A percentile compares a stretch with the other conserved stretches of the same genome.
Evolutionary conservation across 2,113 vertebrate genomes (phyloP).

Genomic region (Silurus glanis): DNA sequence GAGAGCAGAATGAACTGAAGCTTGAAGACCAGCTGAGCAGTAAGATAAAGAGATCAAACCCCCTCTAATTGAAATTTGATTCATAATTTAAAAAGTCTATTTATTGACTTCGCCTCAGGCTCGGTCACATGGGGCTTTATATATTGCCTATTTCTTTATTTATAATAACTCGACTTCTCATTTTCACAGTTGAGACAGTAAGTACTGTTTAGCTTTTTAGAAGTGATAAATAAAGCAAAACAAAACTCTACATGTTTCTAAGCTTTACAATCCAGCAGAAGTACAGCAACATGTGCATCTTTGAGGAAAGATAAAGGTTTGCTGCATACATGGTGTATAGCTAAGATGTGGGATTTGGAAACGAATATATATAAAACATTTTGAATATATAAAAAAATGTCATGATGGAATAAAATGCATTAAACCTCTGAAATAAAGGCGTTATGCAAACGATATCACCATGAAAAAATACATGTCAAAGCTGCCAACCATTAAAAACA

Average conservation of each 20-base stretch:
- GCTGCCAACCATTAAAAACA: too few species aligned
- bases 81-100: not conserved
- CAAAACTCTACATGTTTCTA: not conserved
- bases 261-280: not conserved
- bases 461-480: too few species aligned
- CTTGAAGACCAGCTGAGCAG: not conserved
- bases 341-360: not conserved
- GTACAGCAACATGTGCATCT: not conserved
- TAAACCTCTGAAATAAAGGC: not conserved
- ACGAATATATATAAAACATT: too few species aligned
- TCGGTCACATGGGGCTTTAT: not conserved
- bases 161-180: not conserved
- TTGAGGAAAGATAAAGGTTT: not conserved
- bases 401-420: not conserved
- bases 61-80: slow-evolving; percentile 19
- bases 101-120: slow-evolving; percentile 8
- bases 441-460: not conserved
- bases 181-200: not conserved
- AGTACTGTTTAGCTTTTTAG: not conserved
- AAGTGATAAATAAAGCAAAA: not conserved
- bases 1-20: not conserved
- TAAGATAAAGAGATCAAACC: slow-evolving; percentile 15
- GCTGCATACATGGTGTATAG: not conserved
- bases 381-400: not conserved
- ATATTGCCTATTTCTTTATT: not conserved